Evolutionary conservation across 2,888 invertebrate species (phyloP), one percentile per base, ranked within the genome.

Genomic region (Eudemis profundana): DNA sequence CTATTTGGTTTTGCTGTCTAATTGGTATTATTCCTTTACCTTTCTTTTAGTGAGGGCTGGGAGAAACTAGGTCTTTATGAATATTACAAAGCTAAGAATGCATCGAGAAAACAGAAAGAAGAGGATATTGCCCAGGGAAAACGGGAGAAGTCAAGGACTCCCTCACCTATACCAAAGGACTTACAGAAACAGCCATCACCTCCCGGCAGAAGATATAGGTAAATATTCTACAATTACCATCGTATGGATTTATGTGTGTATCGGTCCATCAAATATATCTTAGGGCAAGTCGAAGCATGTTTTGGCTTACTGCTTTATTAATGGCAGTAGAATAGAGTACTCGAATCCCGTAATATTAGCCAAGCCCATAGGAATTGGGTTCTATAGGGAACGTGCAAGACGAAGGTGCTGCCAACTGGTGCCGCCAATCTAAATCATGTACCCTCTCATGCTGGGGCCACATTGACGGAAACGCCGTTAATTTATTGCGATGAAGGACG

Each of bases 61-160:
- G 99, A 99, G 86, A 98, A 98, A 87, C 93, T 99, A 79, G 99
- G 98, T 69, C 93, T 99, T 61, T 98, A 98, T 86, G 99, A 99
- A 89, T 99, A 98, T 90, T 99, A 98, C 90, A 98, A 98, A 90
- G 97, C 98, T 4, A 99, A 99, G 89, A 97, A 98, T 85, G 94
- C 95, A 67, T 98, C 98, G 1, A 95, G 96, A 73, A 97, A 97
- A 81, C 95, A 96, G 79, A 98, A 97, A 82, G 97, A 97, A 78
- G 97, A 97, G 69, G 96, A 96, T 60, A 95, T 97, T 62, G 93
- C 93, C 17, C 93, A 94, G 57, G 97, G 97, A 14, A 79, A 93
- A 51, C 91, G 97, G 66, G 93, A 94, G 68, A 95, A 93, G 78
- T 97, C 97, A 0, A 94, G 94, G 72, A 96, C 96, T 1, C 96